Evolutionary conservation across 1,140 invertebrate genomes (phyloP).

Genomic region (Rhagoletis pomonella): DNA sequence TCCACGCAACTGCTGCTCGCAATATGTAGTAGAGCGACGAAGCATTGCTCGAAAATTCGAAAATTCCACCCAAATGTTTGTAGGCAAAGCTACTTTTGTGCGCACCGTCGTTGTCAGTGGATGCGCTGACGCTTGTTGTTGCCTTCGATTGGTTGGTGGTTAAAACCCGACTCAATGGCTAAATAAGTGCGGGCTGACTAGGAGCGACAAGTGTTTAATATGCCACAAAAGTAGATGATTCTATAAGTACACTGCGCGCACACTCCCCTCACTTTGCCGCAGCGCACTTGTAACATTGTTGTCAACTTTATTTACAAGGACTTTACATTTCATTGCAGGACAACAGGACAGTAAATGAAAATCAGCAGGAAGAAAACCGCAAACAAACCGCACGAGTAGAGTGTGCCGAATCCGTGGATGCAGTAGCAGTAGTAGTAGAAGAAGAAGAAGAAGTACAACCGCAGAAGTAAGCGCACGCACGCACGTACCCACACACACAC

Average conservation of each 20-base stretch:
- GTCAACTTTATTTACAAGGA: slow-evolving; percentile 51
- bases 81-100: no score
- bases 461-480: no score
- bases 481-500: background rate
- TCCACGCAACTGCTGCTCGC: no score
- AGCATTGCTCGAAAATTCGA: background rate
- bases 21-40: background rate
- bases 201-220: slow-evolving; percentile 35
- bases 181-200: background rate
- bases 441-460: background rate
- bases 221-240: slow-evolving; percentile 51
- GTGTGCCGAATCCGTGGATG: no score
- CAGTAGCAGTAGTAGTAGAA: background rate
- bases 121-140: slow-evolving; percentile 12
- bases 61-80: background rate
- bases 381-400: background rate
- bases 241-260: background rate
- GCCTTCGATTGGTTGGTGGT: slow-evolving; percentile 8
- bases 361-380: background rate
- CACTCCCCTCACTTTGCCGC: background rate
- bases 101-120: background rate
- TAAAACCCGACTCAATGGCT: slow-evolving; percentile 24
- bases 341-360: background rate
- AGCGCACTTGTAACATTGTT: slow-evolving; percentile 21
- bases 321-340: slow-evolving; percentile 51